Percentiles rank a stretch among this genome's conserved stretches.
Evolutionary conservation across 2,113 vertebrate species (phyloP).

Genomic region (Hypocryptadius cinnamomeus): DNA sequence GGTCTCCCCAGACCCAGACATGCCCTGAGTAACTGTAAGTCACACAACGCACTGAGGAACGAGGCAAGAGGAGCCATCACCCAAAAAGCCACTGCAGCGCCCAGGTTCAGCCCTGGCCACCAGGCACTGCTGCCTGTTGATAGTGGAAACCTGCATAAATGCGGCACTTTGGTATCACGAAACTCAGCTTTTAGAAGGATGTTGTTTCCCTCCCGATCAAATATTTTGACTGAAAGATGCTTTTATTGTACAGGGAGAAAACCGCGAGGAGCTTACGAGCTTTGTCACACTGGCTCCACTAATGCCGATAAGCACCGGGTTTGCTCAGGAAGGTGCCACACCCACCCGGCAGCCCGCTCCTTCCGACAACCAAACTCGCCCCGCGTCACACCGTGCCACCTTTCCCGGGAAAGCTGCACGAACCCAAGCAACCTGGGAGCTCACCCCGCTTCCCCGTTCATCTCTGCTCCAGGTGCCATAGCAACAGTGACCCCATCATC

Average conservation of each 20-base stretch:
- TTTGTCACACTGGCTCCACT: background rate
- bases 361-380: background rate
- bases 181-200: background rate
- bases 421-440: background rate
- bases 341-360: background rate
- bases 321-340: slow-evolving; percentile 5
- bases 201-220: background rate
- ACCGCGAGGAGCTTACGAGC: background rate
- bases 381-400: background rate
- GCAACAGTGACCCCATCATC: background rate
- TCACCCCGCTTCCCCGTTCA: background rate
- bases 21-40: background rate
- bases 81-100: background rate
- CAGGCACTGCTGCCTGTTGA: background rate
- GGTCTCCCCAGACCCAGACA: background rate
- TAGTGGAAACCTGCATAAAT: background rate
- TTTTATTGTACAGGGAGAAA: background rate
- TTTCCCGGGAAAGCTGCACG: background rate
- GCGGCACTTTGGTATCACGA: background rate
- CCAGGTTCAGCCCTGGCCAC: background rate
- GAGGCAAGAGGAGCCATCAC: background rate
- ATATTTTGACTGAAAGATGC: background rate
- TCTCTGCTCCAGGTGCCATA: background rate
- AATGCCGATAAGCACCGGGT: background rate
- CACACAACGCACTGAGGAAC: fast-evolving